phyloP scores from a whole-genome alignment of 1,140 invertebrate species.

The Dinothrombium tinctorium region DNA sequence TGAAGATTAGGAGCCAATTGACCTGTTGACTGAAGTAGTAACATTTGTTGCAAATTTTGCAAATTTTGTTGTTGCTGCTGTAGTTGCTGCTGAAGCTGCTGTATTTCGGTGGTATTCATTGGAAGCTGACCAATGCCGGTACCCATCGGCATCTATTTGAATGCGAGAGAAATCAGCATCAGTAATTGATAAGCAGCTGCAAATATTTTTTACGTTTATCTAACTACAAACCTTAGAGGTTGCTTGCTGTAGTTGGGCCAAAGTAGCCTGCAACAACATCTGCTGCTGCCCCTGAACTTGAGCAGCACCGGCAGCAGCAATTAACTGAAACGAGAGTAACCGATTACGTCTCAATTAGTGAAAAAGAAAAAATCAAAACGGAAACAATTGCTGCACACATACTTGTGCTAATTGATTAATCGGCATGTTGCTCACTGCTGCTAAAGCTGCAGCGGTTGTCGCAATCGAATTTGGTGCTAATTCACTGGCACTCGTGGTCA shows the following conservation, averaged over 20 bases:
- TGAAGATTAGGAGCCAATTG: constrained; percentile 27
- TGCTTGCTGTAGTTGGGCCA: constrained; percentile 7
- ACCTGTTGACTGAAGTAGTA: constrained; percentile 28
- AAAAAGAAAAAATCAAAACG: not conserved
- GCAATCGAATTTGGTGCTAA: not conserved
- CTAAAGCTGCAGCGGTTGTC: not conserved
- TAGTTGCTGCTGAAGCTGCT: constrained; percentile 29
- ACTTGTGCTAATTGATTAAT: constrained; percentile 3
- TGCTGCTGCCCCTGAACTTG: constrained; percentile 10
- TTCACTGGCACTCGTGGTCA: not conserved
- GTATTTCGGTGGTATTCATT: constrained; percentile 32
- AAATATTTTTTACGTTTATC: not conserved
- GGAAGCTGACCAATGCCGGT: constrained; percentile 19
- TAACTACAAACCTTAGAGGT: not conserved
- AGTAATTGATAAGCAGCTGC: not conserved
- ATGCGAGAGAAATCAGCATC: not conserved
- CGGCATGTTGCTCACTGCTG: not conserved
- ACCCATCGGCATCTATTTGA: constrained; percentile 10
- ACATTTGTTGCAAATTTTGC: constrained; percentile 43
- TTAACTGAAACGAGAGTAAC: constrained; percentile 2
- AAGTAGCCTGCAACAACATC: constrained; percentile 10
- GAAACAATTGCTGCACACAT: not conserved
- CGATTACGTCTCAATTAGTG: not conserved
- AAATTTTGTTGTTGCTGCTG: constrained; percentile 28
- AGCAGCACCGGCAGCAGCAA: constrained; percentile 6